A percentile compares a stretch with the other conserved stretches of the same genome.
Conservation (phyloP, 2,888 invertebrate species). For the Digitonthophagus gazella region DNA sequence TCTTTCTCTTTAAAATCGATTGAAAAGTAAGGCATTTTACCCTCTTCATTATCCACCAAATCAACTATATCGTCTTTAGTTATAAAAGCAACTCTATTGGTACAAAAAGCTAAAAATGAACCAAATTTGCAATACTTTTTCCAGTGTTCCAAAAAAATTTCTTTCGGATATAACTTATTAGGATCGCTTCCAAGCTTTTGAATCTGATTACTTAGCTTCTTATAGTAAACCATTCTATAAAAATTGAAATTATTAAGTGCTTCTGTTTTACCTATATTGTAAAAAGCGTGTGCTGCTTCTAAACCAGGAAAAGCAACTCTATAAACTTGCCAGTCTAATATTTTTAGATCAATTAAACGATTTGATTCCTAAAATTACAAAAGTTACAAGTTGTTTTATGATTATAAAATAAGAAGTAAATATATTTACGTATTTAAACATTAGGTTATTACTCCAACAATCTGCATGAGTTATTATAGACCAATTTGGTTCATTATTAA, state of each 20-base stretch:
- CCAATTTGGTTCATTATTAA: conserved; percentile 22
- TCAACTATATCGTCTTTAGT: not conserved
- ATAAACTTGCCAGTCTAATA: conserved; percentile 30
- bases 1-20: not conserved
- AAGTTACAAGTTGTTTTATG: no score
- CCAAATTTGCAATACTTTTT: conserved; percentile 30
- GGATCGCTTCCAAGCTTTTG: conserved; percentile 37
- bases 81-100: conserved; percentile 23
- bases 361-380: conserved; percentile 15
- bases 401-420: not conserved
- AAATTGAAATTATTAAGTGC: conserved; percentile 37
- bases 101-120: conserved; percentile 26
- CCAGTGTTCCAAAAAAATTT: conserved; percentile 34
- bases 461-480: conserved; percentile 31
- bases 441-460: conserved; percentile 35
- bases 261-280: conserved; percentile 35
- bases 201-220: conserved; percentile 34
- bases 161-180: conserved; percentile 25
- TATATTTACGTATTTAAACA: conserved; percentile 32
- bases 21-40: not conserved
- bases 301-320: conserved; percentile 35
- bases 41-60: not conserved
- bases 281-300: conserved; percentile 42
- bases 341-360: conserved; percentile 10
- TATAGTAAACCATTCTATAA: conserved; percentile 40